A percentile compares a stretch with the other conserved stretches of the same genome.
phyloP scores from a whole-genome alignment of 1,140 invertebrate species.

The Drosophila saltans region DNA sequence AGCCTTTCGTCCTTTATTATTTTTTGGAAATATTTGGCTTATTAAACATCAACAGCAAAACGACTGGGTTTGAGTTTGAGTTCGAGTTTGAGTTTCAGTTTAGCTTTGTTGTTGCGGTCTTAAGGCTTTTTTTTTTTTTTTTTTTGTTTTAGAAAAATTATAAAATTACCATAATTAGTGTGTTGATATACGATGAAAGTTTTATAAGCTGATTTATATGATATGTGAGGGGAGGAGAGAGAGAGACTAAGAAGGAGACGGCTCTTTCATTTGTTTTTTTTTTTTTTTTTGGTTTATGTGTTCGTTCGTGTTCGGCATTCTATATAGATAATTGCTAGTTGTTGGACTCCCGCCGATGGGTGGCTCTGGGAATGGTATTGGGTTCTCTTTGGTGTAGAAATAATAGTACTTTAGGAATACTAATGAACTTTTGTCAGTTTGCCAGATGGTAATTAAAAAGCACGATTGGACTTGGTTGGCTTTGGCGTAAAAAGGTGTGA shows the following conservation, averaged over 20 bases:
- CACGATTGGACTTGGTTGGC: slow-evolving; percentile 1
- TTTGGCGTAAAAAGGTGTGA: slow-evolving; percentile 4
- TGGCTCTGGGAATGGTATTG: not conserved
- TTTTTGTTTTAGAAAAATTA: slow-evolving; percentile 71
- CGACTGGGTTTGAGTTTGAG: slow-evolving; percentile 32
- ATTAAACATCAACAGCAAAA: slow-evolving; percentile 73
- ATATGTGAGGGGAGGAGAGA: slow-evolving; percentile 35
- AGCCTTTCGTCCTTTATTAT: slow-evolving; percentile 16
- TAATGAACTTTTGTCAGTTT: slow-evolving; percentile 23
- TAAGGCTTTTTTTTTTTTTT: not conserved
- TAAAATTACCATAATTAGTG: slow-evolving; percentile 75
- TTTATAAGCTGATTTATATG: slow-evolving; percentile 74
- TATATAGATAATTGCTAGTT: slow-evolving; percentile 21
- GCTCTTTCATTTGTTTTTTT: too few relatives aligned
- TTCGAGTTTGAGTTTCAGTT: slow-evolving; percentile 21
- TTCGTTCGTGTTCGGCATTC: slow-evolving; percentile 16
- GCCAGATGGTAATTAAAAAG: slow-evolving; percentile 21
- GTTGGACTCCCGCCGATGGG: not conserved
- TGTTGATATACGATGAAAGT: slow-evolving; percentile 75
- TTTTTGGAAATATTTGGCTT: slow-evolving; percentile 50
- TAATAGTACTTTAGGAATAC: slow-evolving; percentile 15
- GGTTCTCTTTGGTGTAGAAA: not conserved
- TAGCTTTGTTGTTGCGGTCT: slow-evolving; percentile 38
- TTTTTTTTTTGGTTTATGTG: not conserved
- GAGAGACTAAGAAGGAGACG: too few relatives aligned